A percentile compares a stretch with the other conserved stretches of the same genome.
phyloP scores from a whole-genome alignment of 2,888 invertebrate genomes.

The Tenthredo distinguenda region DNA sequence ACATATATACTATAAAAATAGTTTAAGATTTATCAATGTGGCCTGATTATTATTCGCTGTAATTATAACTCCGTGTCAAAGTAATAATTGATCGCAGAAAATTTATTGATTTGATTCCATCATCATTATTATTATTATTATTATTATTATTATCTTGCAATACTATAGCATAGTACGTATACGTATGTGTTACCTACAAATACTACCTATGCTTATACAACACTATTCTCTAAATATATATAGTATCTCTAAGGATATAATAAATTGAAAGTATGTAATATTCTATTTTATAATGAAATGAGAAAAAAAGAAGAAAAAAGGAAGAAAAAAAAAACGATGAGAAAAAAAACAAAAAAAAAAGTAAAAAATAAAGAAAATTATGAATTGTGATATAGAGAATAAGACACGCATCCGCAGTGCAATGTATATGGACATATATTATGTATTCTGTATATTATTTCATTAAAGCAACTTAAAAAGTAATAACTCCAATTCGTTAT shows the following conservation, averaged over 20 bases:
- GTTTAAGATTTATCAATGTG: conserved; percentile 17
- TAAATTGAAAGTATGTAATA: conserved; percentile 64
- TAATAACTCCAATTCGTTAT: background rate
- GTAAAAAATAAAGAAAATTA: background rate
- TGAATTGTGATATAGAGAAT: conserved; percentile 63
- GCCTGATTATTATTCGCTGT: conserved; percentile 32
- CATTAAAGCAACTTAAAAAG: conserved; percentile 63
- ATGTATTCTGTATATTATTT: conserved; percentile 72
- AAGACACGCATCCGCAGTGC: conserved; percentile 66
- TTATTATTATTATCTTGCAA: background rate
- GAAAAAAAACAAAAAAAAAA: background rate
- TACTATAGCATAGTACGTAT: conserved; percentile 44
- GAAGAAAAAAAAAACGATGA: conserved; percentile 58
- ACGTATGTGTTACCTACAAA: conserved; percentile 41
- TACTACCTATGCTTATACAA: background rate
- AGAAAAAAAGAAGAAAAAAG: conserved; percentile 52
- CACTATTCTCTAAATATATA: background rate
- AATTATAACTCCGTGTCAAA: background rate
- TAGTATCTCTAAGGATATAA: conserved; percentile 38
- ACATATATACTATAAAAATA: conserved; percentile 39
- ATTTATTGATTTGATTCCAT: background rate
- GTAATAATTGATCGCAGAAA: background rate
- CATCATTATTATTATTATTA: background rate
- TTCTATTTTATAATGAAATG: conserved; percentile 60
- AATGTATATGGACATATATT: conserved; percentile 38